Base-by-base conservation (phyloP, 35 echinoderm and acorn worm species). In the Heliocidaris tuberculata region DNA sequence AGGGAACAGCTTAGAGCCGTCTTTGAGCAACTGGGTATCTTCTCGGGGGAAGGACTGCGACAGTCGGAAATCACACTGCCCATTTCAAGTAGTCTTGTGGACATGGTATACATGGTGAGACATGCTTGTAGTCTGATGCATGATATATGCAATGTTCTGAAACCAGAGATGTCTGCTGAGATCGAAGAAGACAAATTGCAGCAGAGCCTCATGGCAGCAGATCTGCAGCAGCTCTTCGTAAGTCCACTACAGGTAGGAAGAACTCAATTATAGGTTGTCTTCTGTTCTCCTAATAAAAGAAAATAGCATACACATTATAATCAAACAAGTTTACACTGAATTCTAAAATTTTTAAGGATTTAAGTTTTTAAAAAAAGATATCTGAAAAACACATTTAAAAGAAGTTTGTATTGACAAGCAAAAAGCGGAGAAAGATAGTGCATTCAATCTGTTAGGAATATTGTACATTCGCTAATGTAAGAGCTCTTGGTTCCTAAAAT, bases 81-180 rank as follows among this genome's bases (percentile, higher is more conserved):
- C 21, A 93, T 93, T 59, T 93, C 91, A 2, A 93, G 91, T n/a
- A 50, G 47, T 29, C 29, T 93, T 30, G 91, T 93, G 48, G 91
- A 93, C 91, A 93, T 93, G 91, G 91, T 93, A 3, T 93, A 93
- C 32, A 29, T 93, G 13, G 50, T 93, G 31, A 93, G 91, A 31
- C 47, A 93, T 59, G n/a, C 91, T 59, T 93, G 91, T 59, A 59
- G 48, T 30, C 91, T 93, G 91, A 93, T 93, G 91, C 32, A 93
- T 32, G 91, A 93, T 31, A 93, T 93, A 11, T 93, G 91, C 91
- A 30, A 29, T 13, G 91, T 93, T 5, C 49, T 93, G 91, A 93
- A 93, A 59, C 91, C 91, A 24, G 50, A 30, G 16, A 49, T 93
- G 91, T 49, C 50, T 13, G 50, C 13, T 16, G 50, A 49, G 91